These are phyloP conservation scores for Oscheius sp. DNA, from an alignment of 2,888 invertebrate genomes.

Conservation along the genomic window DNA sequence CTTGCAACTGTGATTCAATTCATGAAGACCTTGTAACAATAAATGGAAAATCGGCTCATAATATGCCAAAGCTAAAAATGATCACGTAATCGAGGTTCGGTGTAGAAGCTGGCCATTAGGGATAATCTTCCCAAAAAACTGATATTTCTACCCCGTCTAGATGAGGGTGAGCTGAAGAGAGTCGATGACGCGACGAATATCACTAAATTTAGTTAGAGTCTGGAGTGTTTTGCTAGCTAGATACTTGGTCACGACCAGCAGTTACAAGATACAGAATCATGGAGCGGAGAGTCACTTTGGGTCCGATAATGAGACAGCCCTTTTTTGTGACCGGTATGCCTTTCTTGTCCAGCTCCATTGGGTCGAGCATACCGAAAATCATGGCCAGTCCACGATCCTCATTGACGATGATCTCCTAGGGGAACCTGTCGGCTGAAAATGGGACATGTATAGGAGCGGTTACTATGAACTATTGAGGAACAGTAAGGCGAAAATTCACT, in stretches of 20 bases:
- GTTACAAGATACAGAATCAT: constrained; percentile 94
- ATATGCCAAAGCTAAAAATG: too few species aligned
- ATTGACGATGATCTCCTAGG: constrained; percentile 94
- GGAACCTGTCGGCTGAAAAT: constrained; percentile 77
- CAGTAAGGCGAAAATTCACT: too few species aligned
- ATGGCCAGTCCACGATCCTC: constrained; percentile 83
- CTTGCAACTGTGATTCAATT: too few species aligned
- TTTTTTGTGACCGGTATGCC: constrained; percentile 68
- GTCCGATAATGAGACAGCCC: constrained; percentile 84
- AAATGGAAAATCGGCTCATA: too few species aligned
- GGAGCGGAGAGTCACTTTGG: constrained; percentile 86
- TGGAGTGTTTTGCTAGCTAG: neutral
- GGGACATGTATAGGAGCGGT: too few species aligned
- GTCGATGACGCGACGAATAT: constrained; percentile 90
- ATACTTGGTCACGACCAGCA: constrained; percentile 85
- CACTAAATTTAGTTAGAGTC: constrained; percentile 80
- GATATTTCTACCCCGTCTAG: too few species aligned
- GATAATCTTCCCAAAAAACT: too few species aligned
- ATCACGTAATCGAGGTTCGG: too few species aligned
- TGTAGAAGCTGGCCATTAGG: too few species aligned
- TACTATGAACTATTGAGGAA: too few species aligned
- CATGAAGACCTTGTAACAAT: too few species aligned
- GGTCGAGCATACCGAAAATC: constrained; percentile 90
- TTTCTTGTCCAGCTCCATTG: constrained; percentile 80
- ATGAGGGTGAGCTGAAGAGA: constrained; percentile 89